A percentile compares a stretch with the other conserved stretches of the same genome.
These are phyloP conservation scores for Aethes cnicana DNA, from an alignment of 2,888 invertebrate genomes.

Conservation along the genomic window DNA sequence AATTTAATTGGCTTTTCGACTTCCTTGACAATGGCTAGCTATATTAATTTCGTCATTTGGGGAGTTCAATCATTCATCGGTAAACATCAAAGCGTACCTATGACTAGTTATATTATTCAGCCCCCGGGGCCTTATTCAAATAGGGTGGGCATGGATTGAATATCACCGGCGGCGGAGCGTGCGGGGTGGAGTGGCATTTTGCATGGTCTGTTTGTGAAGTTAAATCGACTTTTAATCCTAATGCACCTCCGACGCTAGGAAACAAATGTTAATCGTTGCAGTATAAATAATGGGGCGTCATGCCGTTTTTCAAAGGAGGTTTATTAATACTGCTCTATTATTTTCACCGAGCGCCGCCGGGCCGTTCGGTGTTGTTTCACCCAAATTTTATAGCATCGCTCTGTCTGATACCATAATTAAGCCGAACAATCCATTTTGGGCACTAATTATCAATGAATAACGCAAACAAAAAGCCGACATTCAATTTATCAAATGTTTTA, in stretches of 20 bases:
- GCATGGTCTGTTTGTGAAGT: slow-evolving; percentile 27
- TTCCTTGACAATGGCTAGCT: slow-evolving; percentile 22
- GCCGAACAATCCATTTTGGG: neutral
- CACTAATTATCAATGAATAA: slow-evolving; percentile 19
- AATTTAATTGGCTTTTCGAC: slow-evolving; percentile 30
- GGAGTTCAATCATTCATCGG: slow-evolving; percentile 29
- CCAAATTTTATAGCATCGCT: slow-evolving; percentile 5
- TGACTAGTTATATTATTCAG: slow-evolving; percentile 22
- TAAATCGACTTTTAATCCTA: slow-evolving; percentile 28
- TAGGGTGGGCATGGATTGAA: slow-evolving; percentile 27
- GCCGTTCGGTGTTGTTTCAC: slow-evolving; percentile 3
- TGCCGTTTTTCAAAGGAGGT: slow-evolving; percentile 15
- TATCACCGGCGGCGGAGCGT: slow-evolving; percentile 16
- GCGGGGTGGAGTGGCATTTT: slow-evolving; percentile 24
- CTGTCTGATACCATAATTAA: slow-evolving; percentile 18
- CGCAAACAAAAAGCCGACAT: slow-evolving; percentile 16
- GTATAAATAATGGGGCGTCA: slow-evolving; percentile 19
- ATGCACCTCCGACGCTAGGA: slow-evolving; percentile 17
- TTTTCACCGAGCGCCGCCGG: slow-evolving; percentile 7
- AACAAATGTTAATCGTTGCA: slow-evolving; percentile 27
- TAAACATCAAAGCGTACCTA: slow-evolving; percentile 27
- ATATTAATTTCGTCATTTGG: slow-evolving; percentile 31
- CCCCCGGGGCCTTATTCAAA: slow-evolving; percentile 24
- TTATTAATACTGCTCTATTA: slow-evolving; percentile 11
- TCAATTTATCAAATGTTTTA: slow-evolving; percentile 24